These are phyloP conservation scores for Elymnias hypermnestra DNA, from an alignment of 1,140 invertebrate genomes.

Conservation along the genomic window DNA sequence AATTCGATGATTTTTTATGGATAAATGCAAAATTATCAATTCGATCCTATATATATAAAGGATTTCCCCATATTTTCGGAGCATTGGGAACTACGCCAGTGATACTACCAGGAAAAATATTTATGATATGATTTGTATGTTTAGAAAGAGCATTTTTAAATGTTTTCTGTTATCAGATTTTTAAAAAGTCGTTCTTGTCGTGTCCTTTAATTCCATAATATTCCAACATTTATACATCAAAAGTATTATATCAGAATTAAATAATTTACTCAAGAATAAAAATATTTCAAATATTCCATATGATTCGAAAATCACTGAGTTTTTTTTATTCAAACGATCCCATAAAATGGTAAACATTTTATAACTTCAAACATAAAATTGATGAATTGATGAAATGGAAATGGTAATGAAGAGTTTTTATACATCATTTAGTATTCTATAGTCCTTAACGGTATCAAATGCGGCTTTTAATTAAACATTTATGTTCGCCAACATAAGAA, in stretches of 20 bases:
- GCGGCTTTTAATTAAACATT: slow-evolving; percentile 19
- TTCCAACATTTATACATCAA: too few relatives aligned
- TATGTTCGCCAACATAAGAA: slow-evolving; percentile 13
- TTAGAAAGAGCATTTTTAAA: too few relatives aligned
- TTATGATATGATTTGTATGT: too few relatives aligned
- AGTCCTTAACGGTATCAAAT: slow-evolving; percentile 10
- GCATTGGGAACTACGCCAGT: too few relatives aligned
- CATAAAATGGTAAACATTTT: not conserved
- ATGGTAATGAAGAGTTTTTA: slow-evolving; percentile 2
- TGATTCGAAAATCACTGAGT: not conserved
- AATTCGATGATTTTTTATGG: too few relatives aligned
- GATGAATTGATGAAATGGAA: slow-evolving; percentile 8
- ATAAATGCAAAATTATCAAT: too few relatives aligned
- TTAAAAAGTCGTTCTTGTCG: too few relatives aligned
- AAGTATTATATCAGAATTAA: not conserved
- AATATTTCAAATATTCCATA: not conserved
- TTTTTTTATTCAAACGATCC: not conserved
- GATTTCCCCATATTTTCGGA: too few relatives aligned
- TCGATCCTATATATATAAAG: too few relatives aligned
- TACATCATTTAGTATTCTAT: slow-evolving; percentile 1
- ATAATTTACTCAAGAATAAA: not conserved
- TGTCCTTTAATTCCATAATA: too few relatives aligned
- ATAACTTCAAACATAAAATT: slow-evolving; percentile 1
- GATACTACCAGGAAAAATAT: too few relatives aligned
- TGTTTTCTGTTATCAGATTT: too few relatives aligned